These are phyloP conservation scores for Lanius ludovicianus DNA, from an alignment of 2,113 vertebrate genomes.

Conservation along the genomic window DNA sequence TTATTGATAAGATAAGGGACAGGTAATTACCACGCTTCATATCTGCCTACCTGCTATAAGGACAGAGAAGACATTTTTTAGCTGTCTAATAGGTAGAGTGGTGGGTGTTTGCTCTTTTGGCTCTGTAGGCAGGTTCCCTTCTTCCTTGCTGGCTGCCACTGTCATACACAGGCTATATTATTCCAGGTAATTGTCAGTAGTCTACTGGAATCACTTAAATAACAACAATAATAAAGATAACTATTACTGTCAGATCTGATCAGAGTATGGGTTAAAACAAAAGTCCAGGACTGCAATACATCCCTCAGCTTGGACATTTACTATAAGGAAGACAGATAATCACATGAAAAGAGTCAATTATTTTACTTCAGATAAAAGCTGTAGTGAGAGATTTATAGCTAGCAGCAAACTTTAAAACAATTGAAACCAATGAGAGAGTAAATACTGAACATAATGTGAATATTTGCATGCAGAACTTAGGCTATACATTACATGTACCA, in stretches of 20 bases:
- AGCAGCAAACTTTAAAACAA: background rate
- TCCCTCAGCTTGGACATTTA: background rate
- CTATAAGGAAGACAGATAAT: background rate
- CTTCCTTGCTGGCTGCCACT: background rate
- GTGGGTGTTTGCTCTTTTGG: background rate
- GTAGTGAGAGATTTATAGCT: background rate
- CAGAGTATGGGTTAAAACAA: background rate
- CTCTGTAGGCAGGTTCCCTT: background rate
- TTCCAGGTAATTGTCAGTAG: background rate
- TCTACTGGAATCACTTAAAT: background rate
- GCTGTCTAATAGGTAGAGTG: background rate
- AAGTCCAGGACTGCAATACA: background rate
- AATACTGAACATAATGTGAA: background rate
- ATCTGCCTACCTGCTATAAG: slow-evolving; percentile 15
- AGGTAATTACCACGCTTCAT: slow-evolving; percentile 30
- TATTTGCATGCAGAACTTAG: background rate
- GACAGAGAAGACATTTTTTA: slow-evolving; percentile 10
- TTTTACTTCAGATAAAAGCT: background rate
- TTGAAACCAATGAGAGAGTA: background rate
- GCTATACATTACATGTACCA: background rate
- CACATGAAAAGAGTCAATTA: background rate
- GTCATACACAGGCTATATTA: background rate
- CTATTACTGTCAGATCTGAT: background rate
- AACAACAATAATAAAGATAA: background rate
- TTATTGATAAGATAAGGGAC: slow-evolving; percentile 49